Base-by-base conservation (phyloP, 1,140 invertebrate species). In the Ceratina japonica region DNA sequence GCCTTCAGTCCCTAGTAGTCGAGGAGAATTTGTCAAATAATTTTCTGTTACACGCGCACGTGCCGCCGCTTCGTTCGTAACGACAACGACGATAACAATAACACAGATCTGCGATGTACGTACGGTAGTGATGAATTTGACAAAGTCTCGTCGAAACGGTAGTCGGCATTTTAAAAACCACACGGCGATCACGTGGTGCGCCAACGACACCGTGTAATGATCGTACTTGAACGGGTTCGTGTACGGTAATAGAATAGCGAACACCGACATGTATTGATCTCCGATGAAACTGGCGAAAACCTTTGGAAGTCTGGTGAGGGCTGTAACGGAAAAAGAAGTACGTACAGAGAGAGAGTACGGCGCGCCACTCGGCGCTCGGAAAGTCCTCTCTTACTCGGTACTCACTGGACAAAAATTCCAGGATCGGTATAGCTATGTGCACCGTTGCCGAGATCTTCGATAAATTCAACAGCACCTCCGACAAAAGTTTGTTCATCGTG, bases 161-260 rank as follows among this genome's bases (percentile, higher is more conserved):
- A 98, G 92, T 68, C 98, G 95, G 91, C 97, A 98, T 91, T 98
- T 98, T 65, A 99, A 94, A 93, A 99, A 99, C 98, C 98, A 99
- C 80, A 98, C 97, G 24, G 97, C 97, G 86, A 99, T 98, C 1
- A 99, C 97, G 92, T 98, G 97, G 94, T 99, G 97, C 31, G 98
- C 98, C 88, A 99, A 93, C 1, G 97, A 98, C 16, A 98, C 97
- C 8, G 96, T 97, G 90, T 98, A 99, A 92, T 98, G 97, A 92
- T 98, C 97, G 91, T 99, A 99, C 91, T 97, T 97, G 92, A 97
- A 97, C 7, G 98, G 98, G 93, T 99, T 99, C 13, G 98, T 99
- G 92, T 98, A 99, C 18, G 97, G 97, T 84, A 99, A 93, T 73
- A 97, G 94, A 90, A 99, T 98, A 56, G 98, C 98, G 94, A 99